phyloP scores from a whole-genome alignment of 2,113 vertebrate species.

The Elaphurus davidianus region DNA sequence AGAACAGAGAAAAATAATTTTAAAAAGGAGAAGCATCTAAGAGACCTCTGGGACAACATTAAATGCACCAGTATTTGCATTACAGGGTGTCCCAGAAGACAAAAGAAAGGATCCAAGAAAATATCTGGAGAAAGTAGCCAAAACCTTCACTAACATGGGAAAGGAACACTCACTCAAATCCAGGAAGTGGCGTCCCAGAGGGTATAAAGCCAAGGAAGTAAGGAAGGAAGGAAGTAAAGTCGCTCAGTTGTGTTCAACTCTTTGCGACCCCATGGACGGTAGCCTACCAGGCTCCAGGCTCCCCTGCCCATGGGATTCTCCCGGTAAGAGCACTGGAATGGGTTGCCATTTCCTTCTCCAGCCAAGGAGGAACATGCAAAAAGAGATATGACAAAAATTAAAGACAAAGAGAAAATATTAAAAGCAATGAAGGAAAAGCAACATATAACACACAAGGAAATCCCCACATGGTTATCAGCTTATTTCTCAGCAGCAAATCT shows the following conservation, averaged over 20 bases:
- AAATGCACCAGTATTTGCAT: not conserved
- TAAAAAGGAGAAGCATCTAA: not conserved
- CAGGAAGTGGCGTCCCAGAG: not conserved
- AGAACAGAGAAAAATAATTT: not conserved
- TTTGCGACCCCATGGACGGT: accelerated
- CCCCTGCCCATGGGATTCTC: not conserved
- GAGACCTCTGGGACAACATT: not conserved
- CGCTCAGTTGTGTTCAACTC: not conserved
- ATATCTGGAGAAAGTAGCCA: not conserved
- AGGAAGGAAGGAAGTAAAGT: not conserved
- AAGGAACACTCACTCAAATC: not conserved
- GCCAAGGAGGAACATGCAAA: not conserved
- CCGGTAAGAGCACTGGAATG: not conserved
- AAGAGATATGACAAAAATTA: not conserved
- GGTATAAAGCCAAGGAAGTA: not conserved
- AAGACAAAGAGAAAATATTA: not conserved
- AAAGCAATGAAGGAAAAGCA: not conserved
- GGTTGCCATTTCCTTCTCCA: not conserved
- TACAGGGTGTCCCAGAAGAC: not conserved
- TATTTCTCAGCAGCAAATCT: not conserved
- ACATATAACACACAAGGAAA: not conserved
- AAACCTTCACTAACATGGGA: not conserved
- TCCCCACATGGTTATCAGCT: not conserved
- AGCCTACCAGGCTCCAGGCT: not conserved
- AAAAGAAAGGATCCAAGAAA: not conserved